Percentiles rank a stretch among this genome's conserved stretches.
phyloP scores from a whole-genome alignment of 2,888 invertebrate genomes.

The Melanostoma scalare region DNA sequence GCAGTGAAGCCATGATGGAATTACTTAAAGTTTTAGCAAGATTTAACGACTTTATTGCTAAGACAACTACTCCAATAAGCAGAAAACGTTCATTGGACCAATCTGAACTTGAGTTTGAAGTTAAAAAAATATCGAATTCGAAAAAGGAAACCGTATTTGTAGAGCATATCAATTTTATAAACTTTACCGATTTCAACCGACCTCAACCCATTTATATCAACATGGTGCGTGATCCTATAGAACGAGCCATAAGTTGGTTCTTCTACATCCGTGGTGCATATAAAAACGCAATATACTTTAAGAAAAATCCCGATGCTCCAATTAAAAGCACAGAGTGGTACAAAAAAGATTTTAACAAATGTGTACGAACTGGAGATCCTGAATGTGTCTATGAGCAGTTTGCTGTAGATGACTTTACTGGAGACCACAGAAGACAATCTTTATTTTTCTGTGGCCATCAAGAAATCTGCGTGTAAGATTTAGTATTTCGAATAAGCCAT shows the following conservation, averaged over 20 bases:
- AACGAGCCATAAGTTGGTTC: constrained; percentile 94
- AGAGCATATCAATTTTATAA: constrained; percentile 94
- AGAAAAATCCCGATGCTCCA: constrained; percentile 88
- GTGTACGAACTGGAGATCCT: constrained; percentile 91
- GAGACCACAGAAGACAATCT: constrained; percentile 91
- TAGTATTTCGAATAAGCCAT: neutral
- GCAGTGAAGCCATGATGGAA: constrained; percentile 94
- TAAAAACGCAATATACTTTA: constrained; percentile 86
- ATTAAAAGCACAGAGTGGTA: constrained; percentile 78
- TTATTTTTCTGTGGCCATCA: constrained; percentile 95
- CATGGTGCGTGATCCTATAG: constrained; percentile 93
- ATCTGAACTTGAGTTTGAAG: constrained; percentile 8
- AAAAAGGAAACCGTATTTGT: constrained; percentile 91
- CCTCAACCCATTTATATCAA: constrained; percentile 94
- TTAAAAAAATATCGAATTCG: constrained; percentile 85
- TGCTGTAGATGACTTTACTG: constrained; percentile 85
- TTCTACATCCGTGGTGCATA: constrained; percentile 87
- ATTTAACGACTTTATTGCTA: constrained; percentile 3
- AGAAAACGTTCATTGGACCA: too few relatives aligned
- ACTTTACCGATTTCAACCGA: constrained; percentile 91
- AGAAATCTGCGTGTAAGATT: constrained; percentile 89
- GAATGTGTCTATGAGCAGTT: constrained; percentile 89
- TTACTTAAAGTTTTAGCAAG: constrained; percentile 69
- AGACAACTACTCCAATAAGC: too few relatives aligned
- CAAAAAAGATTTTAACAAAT: constrained; percentile 89